These are phyloP conservation scores for Argyrosomus regius DNA, from an alignment of 2,797 vertebrate species.

Conservation along the genomic window DNA sequence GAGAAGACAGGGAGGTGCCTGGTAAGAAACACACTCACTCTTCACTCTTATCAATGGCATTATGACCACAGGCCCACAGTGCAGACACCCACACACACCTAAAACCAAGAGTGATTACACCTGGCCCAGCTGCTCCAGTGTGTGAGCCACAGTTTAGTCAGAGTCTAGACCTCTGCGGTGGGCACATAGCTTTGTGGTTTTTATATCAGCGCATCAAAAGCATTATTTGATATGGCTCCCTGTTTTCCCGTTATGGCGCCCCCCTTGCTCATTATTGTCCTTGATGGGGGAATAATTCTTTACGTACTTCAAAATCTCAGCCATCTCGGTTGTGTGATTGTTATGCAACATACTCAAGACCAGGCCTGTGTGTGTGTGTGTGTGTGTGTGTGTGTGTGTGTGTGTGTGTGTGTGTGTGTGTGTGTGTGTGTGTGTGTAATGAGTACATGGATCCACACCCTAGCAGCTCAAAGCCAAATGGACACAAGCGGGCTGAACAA, in stretches of 20 bases:
- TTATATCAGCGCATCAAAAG: conserved; percentile 12
- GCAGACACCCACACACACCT: conserved; percentile 16
- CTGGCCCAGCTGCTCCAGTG: conserved; percentile 5
- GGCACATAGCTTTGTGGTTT: neutral
- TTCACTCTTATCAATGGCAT: neutral
- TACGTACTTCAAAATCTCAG: conserved; percentile 33
- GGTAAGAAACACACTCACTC: conserved; percentile 83
- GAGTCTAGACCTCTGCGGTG: conserved; percentile 40
- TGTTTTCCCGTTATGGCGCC: neutral
- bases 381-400: conserved; percentile 50
- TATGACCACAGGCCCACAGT: conserved; percentile 11
- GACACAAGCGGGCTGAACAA: conserved; percentile 18
- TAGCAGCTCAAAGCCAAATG: conserved; percentile 37
- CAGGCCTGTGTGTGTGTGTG: conserved; percentile 53
- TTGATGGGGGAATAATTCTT: conserved; percentile 20
- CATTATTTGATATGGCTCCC: conserved; percentile 6
- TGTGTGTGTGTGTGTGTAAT: conserved; percentile 42
- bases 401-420: conserved; percentile 28
- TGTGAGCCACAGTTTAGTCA: conserved; percentile 42
- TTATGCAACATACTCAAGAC: conserved; percentile 69
- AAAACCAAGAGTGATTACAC: conserved; percentile 1
- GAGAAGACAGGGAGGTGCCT: conserved; percentile 91
- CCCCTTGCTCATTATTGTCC: neutral
- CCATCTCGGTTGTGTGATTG: conserved; percentile 31
- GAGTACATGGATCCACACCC: conserved; percentile 34